Evolutionary conservation across 2,888 invertebrate species (phyloP), one percentile per base, ranked within the genome.

Genomic region (Melitaea athalia): DNA sequence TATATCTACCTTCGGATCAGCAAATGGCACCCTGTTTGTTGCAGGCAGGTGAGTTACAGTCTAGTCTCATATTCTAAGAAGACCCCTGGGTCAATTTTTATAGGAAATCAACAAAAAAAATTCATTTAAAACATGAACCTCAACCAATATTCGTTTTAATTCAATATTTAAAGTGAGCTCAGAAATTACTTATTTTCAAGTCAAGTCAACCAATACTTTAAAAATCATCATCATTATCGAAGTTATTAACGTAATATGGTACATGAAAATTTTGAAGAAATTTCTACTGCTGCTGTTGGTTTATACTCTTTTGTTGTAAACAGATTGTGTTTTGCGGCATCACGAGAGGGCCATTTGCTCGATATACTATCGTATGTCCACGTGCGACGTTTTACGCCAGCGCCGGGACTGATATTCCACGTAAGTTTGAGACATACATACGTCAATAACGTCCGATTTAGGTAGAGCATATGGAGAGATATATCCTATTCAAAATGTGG

Each of bases 321-420:
- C 43, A 95, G 96, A 80, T 93, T 98, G 77, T 98, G 98, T 86
- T 98, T 98, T 87, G 98, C 98, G 64, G 98, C 98, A 61, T 98
- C 98, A 72, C 95, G 98, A 63, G 98, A 98, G 86, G 98, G 98
- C 68, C 98, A 98, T 88, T 93, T 98, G 76, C 93, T 98, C 81
- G 97, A 98, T 83, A 96, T 98, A 65, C 88, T 98, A 76, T 98
- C 98, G 11, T 98, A 97, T 85, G 97, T 98, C 45, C 98, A 98
- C 88, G 96, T 98, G 71, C 95, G 97, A 70, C 95, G 98, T 64
- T 96, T 97, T 81, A 98, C 98, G 61, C 98, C 98, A 14, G 96
- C 98, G 31, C 98, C 99, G n/a, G 98, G 99, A 72, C 94, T 99
- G 72, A 97, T 99, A 86, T 98, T 99, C 92, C 98, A 99, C 88